Evolutionary conservation across 2,888 invertebrate genomes (phyloP).

Genomic region (Drosophila prostipennis): DNA sequence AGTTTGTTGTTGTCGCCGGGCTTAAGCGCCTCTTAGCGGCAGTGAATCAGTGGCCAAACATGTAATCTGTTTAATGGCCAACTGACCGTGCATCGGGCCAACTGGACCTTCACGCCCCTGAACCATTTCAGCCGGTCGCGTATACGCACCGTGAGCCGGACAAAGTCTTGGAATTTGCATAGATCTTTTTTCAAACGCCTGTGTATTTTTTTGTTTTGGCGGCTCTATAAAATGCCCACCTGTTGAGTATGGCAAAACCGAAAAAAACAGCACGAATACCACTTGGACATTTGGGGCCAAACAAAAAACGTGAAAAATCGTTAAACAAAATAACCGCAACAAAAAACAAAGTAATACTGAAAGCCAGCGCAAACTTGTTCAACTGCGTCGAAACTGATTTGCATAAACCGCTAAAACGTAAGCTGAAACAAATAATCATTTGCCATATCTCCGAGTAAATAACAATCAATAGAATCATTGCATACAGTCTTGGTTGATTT

Average conservation of each 20-base stretch:
- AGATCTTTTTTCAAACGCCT: constrained; percentile 23
- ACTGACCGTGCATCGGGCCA: constrained; percentile 32
- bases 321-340: constrained; percentile 29
- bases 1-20: constrained; percentile 48
- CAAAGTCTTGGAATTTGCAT: constrained; percentile 28
- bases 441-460: constrained; percentile 22
- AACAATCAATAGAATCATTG: constrained; percentile 30
- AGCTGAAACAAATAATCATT: constrained; percentile 27
- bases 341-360: constrained; percentile 21
- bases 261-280: constrained; percentile 15
- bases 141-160: constrained; percentile 31
- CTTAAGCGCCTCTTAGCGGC: constrained; percentile 78
- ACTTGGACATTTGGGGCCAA: constrained; percentile 27
- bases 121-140: constrained; percentile 21
- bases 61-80: constrained; percentile 81
- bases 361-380: constrained; percentile 54
- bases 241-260: constrained; percentile 28
- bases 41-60: constrained; percentile 69
- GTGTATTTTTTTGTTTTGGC: constrained; percentile 8
- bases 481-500: not conserved
- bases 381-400: constrained; percentile 40
- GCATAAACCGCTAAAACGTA: constrained; percentile 56
- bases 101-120: constrained; percentile 4
- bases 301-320: constrained; percentile 38
- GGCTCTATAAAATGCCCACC: constrained; percentile 27